A percentile compares a stretch with the other conserved stretches of the same genome.
These are phyloP conservation scores for Takifugu flavidus DNA, from an alignment of 2,113 vertebrate genomes.

Conservation along the genomic window DNA sequence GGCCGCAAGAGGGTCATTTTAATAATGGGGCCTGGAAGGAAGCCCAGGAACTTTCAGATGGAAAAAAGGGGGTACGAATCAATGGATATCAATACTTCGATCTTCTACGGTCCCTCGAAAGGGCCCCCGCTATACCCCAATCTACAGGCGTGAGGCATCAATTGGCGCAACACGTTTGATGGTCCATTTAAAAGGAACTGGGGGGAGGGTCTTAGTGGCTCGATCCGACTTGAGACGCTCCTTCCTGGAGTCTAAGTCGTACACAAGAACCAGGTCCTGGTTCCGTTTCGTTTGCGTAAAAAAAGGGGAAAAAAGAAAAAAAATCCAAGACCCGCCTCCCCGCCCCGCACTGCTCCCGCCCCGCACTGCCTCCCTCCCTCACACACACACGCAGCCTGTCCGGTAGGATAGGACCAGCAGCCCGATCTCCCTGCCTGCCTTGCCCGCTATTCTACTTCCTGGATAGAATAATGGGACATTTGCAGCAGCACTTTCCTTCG, in stretches of 20 bases:
- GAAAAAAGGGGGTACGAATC: slow-evolving; percentile 23
- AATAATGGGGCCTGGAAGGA: slow-evolving; percentile 61
- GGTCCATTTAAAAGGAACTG: slow-evolving; percentile 13
- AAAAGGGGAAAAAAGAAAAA: too few relatives aligned
- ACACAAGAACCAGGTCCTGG: slow-evolving; percentile 31
- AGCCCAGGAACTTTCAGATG: slow-evolving; percentile 34
- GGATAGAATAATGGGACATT: slow-evolving; percentile 85
- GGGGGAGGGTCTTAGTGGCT: slow-evolving; percentile 12
- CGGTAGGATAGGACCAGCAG: slow-evolving; percentile 62
- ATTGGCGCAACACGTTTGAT: slow-evolving; percentile 45
- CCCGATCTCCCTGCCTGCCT: slow-evolving; percentile 55
- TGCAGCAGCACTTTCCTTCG: slow-evolving; percentile 71
- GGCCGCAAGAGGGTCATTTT: slow-evolving; percentile 67
- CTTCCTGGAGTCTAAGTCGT: slow-evolving; percentile 20
- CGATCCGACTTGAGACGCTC: slow-evolving; percentile 17
- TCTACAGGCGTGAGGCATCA: slow-evolving; percentile 13
- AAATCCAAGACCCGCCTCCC: slow-evolving; percentile 53
- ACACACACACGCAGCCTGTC: slow-evolving; percentile 50
- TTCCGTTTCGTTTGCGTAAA: slow-evolving; percentile 45
- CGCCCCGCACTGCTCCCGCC: slow-evolving; percentile 67
- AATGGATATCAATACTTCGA: slow-evolving; percentile 9
- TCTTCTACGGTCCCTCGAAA: background rate
- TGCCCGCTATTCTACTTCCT: slow-evolving; percentile 83
- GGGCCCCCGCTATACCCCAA: background rate
- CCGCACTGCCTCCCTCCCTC: slow-evolving; percentile 28